Conservation (phyloP, 2,888 invertebrate genomes). For the Hydropsyche betteni region DNA sequence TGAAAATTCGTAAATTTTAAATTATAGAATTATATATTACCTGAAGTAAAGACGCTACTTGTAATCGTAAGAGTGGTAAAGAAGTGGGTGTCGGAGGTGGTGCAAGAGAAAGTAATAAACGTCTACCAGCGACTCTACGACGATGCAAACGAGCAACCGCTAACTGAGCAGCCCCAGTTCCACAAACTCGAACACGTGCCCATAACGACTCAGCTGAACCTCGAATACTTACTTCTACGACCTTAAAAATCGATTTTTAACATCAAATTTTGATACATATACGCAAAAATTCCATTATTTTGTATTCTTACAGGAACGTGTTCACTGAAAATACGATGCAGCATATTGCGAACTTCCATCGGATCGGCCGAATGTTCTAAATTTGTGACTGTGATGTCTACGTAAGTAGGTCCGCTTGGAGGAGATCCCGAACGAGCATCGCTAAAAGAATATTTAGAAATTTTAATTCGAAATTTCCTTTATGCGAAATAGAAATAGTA, state of each 20-base stretch:
- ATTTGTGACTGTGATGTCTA: conserved; percentile 74
- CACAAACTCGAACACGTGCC: conserved; percentile 76
- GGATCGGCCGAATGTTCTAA: conserved; percentile 75
- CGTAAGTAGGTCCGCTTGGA: conserved; percentile 57
- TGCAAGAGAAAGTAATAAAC: conserved; percentile 79
- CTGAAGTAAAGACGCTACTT: conserved; percentile 77
- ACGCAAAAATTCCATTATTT: too few species aligned
- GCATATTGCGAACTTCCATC: conserved; percentile 71
- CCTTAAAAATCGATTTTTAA: conserved; percentile 35
- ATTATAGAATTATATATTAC: conserved; percentile 61
- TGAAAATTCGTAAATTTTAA: not conserved
- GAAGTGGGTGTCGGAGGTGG: conserved; percentile 72
- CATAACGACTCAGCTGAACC: conserved; percentile 65
- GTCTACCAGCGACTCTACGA: conserved; percentile 80
- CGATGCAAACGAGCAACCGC: conserved; percentile 87
- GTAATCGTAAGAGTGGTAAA: conserved; percentile 70
- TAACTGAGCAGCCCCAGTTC: conserved; percentile 74
- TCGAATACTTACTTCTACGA: conserved; percentile 57
- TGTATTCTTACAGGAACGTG: conserved; percentile 68
- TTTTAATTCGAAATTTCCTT: not conserved
- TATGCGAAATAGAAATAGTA: not conserved
- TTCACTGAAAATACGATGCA: conserved; percentile 71
- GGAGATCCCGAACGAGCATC: conserved; percentile 50
- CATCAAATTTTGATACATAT: not conserved
- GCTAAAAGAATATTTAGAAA: conserved; percentile 29